A percentile compares a stretch with the other conserved stretches of the same genome.
These are phyloP conservation scores for Anthoscopus minutus DNA, from an alignment of 2,113 vertebrate genomes.

Conservation along the genomic window DNA sequence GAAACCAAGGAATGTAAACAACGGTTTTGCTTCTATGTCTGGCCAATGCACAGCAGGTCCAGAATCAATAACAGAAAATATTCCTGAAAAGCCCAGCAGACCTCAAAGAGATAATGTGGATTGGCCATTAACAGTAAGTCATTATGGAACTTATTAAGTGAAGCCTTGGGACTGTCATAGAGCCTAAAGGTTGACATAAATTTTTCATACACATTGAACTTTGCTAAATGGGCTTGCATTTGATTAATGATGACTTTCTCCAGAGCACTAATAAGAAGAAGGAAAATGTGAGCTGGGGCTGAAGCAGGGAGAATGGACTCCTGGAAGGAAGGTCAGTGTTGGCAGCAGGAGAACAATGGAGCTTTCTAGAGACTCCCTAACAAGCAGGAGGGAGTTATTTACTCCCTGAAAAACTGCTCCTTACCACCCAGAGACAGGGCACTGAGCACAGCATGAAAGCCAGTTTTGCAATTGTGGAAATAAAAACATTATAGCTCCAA, in stretches of 20 bases:
- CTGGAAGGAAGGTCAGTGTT: not conserved
- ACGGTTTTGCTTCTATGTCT: not conserved
- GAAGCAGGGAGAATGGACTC: not conserved
- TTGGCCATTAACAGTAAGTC: slow-evolving; percentile 26
- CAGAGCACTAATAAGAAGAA: not conserved
- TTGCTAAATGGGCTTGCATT: slow-evolving; percentile 48
- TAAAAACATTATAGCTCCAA: not conserved
- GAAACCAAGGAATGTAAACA: not conserved
- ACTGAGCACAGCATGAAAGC: not conserved
- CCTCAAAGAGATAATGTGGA: slow-evolving; percentile 33
- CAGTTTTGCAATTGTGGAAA: not conserved
- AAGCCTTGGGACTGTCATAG: slow-evolving; percentile 42
- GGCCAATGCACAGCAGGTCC: not conserved
- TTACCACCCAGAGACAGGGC: not conserved
- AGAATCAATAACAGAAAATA: slow-evolving; percentile 24
- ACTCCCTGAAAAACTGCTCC: not conserved
- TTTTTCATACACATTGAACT: slow-evolving; percentile 60
- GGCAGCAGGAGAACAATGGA: not conserved
- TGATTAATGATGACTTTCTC: slow-evolving; percentile 59
- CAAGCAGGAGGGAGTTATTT: not conserved
- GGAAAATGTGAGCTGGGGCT: not conserved
- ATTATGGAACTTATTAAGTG: slow-evolving; percentile 60
- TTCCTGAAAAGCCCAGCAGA: slow-evolving; percentile 30
- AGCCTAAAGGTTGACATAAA: slow-evolving; percentile 62
- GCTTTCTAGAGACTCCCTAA: not conserved